Evolutionary conservation across 2,797 vertebrate species (phyloP), one percentile per base, ranked within the genome.

Genomic region (Hylomyscus alleni): DNA sequence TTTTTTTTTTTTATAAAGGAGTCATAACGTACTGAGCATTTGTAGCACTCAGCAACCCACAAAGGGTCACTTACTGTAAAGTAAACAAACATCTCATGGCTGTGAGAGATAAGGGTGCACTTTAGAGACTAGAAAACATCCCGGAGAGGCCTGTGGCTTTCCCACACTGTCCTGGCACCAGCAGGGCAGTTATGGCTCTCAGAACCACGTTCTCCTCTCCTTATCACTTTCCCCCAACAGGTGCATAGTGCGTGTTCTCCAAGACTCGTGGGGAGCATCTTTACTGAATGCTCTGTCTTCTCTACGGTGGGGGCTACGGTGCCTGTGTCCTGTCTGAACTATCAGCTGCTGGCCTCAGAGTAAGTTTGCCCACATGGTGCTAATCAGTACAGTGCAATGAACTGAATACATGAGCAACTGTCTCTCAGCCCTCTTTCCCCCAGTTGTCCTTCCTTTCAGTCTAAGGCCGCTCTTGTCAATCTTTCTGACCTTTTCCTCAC

Each of bases 401-500:
- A 37, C 0, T 12, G 50, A 67, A 29, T 29, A 58, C 7, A 7
- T 0, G 24, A 82, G 56, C 17, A 19, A 24, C 69, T 78, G 44
- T 26, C 15, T 52, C 44, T 82, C 14, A 24, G 5, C 58, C n/a
- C 26, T 0, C 0, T 54, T 72, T 72, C 60, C 72, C 62, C 40
- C 54, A 1, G 9, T 56, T 58, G 8, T 67, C 6, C 37, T n/a
- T 50, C 29, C 44, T 69, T 52, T 67, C 20, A 24, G 44, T 10
- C 44, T 52, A 69, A 69, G 12, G 83, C 31, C 12, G 60, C n/a
- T 83, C 26, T 44, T 75, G 69, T 86, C 34, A 31, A 15, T 85
- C 62, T 67, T 90, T 89, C 56, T 77, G 62, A 89, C 40, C 37
- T 78, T 85, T 40, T 54, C 73, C 96, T 52, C 62, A 88, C 60